Percentiles rank a stretch among this genome's conserved stretches.
Evolutionary conservation across 2,888 invertebrate species (phyloP).

Genomic region (Limnephilus lunatus): DNA sequence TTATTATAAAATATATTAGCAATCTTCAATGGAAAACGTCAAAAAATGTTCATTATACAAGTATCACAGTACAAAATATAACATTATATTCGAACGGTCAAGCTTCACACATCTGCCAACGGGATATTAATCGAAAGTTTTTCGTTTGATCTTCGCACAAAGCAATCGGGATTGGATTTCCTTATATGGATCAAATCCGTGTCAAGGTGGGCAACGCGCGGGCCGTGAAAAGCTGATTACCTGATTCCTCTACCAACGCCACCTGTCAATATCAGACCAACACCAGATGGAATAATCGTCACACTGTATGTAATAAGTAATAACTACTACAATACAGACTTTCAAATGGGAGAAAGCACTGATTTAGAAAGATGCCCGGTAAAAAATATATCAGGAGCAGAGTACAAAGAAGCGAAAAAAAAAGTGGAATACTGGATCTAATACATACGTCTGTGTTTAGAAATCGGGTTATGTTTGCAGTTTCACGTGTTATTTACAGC

Average conservation of each 20-base stretch:
- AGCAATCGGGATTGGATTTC: conserved; percentile 44
- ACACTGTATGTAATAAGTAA: not conserved
- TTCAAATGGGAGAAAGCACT: not conserved
- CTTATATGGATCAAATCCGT: conserved; percentile 62
- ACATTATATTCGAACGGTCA: not conserved
- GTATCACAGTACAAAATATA: not conserved
- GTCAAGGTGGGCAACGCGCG: conserved; percentile 59
- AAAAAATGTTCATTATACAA: not conserved
- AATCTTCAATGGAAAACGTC: not conserved
- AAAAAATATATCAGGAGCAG: not conserved
- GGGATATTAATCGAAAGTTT: conserved; percentile 35
- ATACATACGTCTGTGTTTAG: no score
- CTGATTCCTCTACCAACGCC: conserved; percentile 32
- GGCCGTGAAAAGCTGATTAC: conserved; percentile 35
- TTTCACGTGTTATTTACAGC: not conserved
- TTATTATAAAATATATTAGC: conserved; percentile 68
- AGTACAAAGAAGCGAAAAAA: no score
- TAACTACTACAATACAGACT: not conserved
- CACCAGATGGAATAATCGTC: conserved; percentile 39
- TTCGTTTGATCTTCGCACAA: conserved; percentile 22
- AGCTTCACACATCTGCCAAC: not conserved
- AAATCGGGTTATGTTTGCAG: not conserved
- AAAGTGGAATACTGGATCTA: no score
- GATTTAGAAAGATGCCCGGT: not conserved
- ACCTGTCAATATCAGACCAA: conserved; percentile 38